Conservation (phyloP, 2,113 vertebrate species). For the Tragelaphus buxtoni region DNA sequence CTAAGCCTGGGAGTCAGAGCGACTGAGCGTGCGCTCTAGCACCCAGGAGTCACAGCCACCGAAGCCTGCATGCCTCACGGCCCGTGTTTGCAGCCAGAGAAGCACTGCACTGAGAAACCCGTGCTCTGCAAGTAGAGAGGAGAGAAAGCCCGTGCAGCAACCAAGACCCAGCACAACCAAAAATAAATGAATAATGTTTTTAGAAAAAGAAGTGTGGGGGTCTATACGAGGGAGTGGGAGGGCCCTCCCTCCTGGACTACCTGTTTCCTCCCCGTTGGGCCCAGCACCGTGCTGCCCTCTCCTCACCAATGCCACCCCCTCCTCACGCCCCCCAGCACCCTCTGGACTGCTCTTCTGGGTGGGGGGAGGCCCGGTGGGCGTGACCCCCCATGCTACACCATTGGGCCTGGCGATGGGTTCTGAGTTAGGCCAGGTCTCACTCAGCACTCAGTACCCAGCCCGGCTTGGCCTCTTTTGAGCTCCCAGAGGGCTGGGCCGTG, state of each 20-base stretch:
- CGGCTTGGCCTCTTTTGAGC: fast-evolving
- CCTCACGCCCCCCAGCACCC: background rate
- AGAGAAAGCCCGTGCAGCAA: background rate
- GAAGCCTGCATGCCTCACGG: too few relatives aligned
- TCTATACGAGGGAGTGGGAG: background rate
- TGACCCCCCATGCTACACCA: background rate
- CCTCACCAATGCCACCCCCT: background rate
- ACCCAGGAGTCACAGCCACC: background rate
- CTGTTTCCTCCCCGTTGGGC: background rate
- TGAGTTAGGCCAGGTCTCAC: background rate
- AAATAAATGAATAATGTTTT: background rate
- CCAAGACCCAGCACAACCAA: background rate
- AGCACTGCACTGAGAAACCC: background rate
- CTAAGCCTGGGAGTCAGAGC: background rate
- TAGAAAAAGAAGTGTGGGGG: background rate
- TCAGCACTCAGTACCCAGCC: background rate
- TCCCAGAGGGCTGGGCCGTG: background rate
- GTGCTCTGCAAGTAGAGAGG: background rate
- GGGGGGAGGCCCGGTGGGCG: background rate
- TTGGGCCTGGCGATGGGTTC: background rate
- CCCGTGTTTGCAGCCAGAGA: background rate
- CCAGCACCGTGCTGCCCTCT: too few relatives aligned
- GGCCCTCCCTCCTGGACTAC: too few relatives aligned
- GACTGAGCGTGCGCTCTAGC: too few relatives aligned
- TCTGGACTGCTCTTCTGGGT: background rate